Conservation (phyloP, 2,888 invertebrate genomes). For the Drosophila subquinaria region DNA sequence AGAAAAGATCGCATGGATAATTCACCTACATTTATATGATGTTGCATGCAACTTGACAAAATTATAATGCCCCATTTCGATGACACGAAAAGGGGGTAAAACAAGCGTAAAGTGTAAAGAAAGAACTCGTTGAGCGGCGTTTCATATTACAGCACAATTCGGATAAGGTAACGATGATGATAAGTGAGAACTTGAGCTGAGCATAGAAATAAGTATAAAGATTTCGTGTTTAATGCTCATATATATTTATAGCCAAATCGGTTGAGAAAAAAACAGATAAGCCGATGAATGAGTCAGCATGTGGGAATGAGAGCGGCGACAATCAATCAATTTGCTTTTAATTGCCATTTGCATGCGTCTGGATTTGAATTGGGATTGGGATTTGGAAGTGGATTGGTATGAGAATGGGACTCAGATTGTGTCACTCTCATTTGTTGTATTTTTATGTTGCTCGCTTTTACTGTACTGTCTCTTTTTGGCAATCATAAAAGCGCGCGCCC, state of each 20-base stretch:
- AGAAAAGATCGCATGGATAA: slow-evolving; percentile 5
- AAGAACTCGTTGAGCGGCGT: slow-evolving; percentile 40
- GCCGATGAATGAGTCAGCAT: slow-evolving; percentile 52
- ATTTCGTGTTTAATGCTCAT: slow-evolving; percentile 39
- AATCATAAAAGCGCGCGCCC: slow-evolving; percentile 56
- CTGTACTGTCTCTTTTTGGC: slow-evolving; percentile 44
- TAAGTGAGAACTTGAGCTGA: slow-evolving; percentile 63
- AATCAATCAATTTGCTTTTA: slow-evolving; percentile 73
- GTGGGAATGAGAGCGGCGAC: slow-evolving; percentile 50
- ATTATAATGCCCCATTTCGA: slow-evolving; percentile 28
- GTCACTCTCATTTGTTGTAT: slow-evolving; percentile 59
- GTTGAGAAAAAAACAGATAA: slow-evolving; percentile 49
- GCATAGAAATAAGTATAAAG: slow-evolving; percentile 53
- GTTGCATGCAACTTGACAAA: slow-evolving; percentile 45
- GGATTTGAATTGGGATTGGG: slow-evolving; percentile 19
- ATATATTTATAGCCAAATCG: slow-evolving; percentile 40
- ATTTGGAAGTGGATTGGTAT: slow-evolving; percentile 17
- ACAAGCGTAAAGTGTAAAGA: slow-evolving; percentile 19
- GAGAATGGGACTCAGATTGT: slow-evolving; percentile 41
- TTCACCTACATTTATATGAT: slow-evolving; percentile 27
- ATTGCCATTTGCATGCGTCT: slow-evolving; percentile 72
- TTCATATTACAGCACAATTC: slow-evolving; percentile 50
- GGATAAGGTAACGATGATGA: slow-evolving; percentile 37
- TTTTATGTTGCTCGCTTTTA: slow-evolving; percentile 32
- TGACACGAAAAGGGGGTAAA: slow-evolving; percentile 4